Conservation (phyloP, 35 echinoderm and acorn worm genomes). For the Chiridota heheva region DNA sequence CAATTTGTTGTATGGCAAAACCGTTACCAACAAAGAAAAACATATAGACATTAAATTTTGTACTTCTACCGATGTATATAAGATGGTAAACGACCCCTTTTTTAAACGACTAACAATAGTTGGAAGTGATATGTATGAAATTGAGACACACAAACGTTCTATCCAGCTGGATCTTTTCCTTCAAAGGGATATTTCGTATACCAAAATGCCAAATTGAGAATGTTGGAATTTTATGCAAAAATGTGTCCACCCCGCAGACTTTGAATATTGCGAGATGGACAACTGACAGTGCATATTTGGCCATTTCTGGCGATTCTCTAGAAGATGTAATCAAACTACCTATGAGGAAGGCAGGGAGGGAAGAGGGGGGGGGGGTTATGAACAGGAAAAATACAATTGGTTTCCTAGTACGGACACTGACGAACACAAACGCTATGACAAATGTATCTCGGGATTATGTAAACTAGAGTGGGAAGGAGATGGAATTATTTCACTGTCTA, state of each 20-base stretch:
- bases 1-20: too few species aligned
- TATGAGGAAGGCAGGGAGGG: too few species aligned
- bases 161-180: slow-evolving; percentile 39
- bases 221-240: too few species aligned
- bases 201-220: too few species aligned
- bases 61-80: not conserved
- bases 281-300: too few species aligned
- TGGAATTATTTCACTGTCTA: slow-evolving; percentile 27
- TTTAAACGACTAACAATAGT: slow-evolving; percentile 28
- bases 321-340: too few species aligned
- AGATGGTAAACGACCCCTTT: slow-evolving; percentile 24
- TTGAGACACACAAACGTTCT: slow-evolving; percentile 11
- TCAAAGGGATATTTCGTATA: slow-evolving; percentile 40
- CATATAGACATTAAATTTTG: slow-evolving; percentile 37
- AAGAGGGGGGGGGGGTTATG: too few species aligned
- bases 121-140: slow-evolving; percentile 4
- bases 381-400: too few species aligned
- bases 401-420: slow-evolving; percentile 19
- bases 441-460: slow-evolving; percentile 11
- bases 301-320: too few species aligned
- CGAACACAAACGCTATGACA: slow-evolving; percentile 36
- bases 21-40: slow-evolving; percentile 41
- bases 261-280: too few species aligned
- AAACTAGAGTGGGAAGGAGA: slow-evolving; percentile 49
- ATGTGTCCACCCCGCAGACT: too few species aligned